phyloP scores from a whole-genome alignment of 53 echinoderm and acorn worm genomes.

The Astropecten irregularis region DNA sequence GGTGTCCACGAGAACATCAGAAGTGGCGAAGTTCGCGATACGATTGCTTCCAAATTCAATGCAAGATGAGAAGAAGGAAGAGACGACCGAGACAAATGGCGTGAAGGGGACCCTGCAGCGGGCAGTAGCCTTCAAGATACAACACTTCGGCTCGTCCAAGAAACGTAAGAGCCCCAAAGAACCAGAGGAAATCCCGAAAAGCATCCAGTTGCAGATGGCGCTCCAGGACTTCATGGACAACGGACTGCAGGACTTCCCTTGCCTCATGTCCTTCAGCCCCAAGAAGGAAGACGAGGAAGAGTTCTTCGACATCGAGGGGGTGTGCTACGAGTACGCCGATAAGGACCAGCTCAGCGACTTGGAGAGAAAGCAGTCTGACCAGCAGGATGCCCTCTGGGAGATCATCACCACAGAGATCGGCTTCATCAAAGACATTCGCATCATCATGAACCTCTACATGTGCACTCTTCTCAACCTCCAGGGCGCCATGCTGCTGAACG shows the following conservation, averaged over 20 bases:
- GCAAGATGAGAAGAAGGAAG: no score
- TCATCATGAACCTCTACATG: conserved; percentile 68
- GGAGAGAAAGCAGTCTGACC: conserved; percentile 67
- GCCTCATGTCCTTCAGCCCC: conserved; percentile 50
- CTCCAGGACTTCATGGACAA: conserved; percentile 58
- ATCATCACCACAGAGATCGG: conserved; percentile 73
- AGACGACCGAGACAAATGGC: no score
- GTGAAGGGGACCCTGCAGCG: no score
- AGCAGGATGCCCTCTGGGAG: conserved; percentile 93
- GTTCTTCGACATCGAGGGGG: conserved; percentile 59
- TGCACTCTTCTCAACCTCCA: conserved; percentile 8
- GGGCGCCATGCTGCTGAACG: neutral
- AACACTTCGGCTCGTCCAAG: no score
- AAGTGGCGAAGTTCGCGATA: conserved; percentile 68
- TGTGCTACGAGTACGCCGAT: conserved; percentile 69
- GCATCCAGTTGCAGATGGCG: neutral
- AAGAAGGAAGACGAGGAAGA: conserved; percentile 60
- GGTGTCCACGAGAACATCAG: conserved; percentile 46
- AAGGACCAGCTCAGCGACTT: conserved; percentile 41
- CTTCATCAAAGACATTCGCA: conserved; percentile 78
- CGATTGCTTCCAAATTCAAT: conserved; percentile 60
- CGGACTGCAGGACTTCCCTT: conserved; percentile 82
- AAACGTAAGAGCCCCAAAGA: no score
- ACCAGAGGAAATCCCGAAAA: neutral
- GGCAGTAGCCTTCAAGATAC: no score